Conservation (phyloP, 2,888 invertebrate species). For the Drosophila incognita region DNA sequence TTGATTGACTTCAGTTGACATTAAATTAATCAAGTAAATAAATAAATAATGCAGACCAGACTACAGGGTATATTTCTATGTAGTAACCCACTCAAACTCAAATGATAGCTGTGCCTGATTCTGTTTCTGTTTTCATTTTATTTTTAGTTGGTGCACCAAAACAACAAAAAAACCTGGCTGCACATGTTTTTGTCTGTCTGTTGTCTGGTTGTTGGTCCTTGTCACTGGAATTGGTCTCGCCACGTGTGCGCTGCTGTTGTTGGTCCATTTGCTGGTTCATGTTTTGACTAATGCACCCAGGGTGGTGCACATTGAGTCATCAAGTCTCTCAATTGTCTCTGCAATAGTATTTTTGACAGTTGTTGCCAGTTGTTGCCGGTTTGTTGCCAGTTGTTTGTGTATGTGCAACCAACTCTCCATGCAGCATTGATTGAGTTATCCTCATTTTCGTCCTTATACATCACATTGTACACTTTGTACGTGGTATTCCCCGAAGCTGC, state of each 20-base stretch:
- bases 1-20: not conserved
- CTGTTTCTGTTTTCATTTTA: constrained; percentile 25
- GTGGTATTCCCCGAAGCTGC: constrained; percentile 37
- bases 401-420: constrained; percentile 48
- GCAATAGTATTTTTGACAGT: constrained; percentile 63
- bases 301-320: constrained; percentile 73
- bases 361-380: not conserved
- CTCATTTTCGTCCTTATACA: constrained; percentile 29
- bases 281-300: constrained; percentile 67
- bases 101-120: not conserved
- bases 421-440: constrained; percentile 75
- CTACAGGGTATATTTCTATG: not conserved
- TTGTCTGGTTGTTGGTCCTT: constrained; percentile 16
- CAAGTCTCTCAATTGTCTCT: constrained; percentile 52
- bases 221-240: constrained; percentile 30
- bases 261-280: constrained; percentile 26
- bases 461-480: constrained; percentile 15
- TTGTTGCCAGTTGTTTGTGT: constrained; percentile 24
- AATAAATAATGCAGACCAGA: not conserved
- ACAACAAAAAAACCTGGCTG: constrained; percentile 32
- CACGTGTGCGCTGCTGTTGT: constrained; percentile 46
- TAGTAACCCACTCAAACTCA: not conserved
- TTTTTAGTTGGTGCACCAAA: constrained; percentile 28
- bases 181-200: constrained; percentile 58
- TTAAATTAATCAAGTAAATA: not conserved